phyloP scores from a whole-genome alignment of 2,888 invertebrate species.

The Aphelenchoides bicaudatus region DNA sequence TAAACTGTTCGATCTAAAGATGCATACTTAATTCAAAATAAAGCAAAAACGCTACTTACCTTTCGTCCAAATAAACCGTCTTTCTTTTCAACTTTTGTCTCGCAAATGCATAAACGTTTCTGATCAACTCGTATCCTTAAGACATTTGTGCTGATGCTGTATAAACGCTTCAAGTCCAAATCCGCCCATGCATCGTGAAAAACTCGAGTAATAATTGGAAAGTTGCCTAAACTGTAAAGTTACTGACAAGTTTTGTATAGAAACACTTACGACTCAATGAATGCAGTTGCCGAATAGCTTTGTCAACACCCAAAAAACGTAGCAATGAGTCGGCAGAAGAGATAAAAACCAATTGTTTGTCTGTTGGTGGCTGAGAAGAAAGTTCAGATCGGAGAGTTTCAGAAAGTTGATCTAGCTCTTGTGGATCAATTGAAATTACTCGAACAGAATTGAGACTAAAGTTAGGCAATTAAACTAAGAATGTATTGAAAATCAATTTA shows the following conservation, averaged over 20 bases:
- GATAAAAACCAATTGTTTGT: constrained; percentile 7
- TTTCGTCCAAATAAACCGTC: constrained; percentile 2
- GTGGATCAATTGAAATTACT: background rate
- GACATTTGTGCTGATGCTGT: background rate
- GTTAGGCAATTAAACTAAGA: background rate
- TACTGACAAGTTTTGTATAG: background rate
- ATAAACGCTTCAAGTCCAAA: background rate
- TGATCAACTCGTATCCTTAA: background rate
- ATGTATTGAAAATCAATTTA: background rate
- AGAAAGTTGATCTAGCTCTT: background rate
- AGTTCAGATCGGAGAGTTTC: background rate
- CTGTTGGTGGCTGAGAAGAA: background rate
- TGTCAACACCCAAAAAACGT: constrained; percentile 5
- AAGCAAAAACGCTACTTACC: constrained; percentile 1
- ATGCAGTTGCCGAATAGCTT: background rate
- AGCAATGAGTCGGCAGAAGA: background rate
- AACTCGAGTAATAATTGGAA: background rate
- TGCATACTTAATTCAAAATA: constrained; percentile 10
- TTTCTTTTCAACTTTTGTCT: constrained; percentile 7
- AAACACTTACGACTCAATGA: background rate
- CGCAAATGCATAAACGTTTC: background rate
- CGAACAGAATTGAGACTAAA: background rate
- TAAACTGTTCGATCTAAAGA: constrained; percentile 24
- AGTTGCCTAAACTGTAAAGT: background rate
- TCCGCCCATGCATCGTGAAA: background rate